Percentiles rank a stretch among this genome's conserved stretches.
phyloP scores from a whole-genome alignment of 2,888 invertebrate species.

The Clostera curtula region DNA sequence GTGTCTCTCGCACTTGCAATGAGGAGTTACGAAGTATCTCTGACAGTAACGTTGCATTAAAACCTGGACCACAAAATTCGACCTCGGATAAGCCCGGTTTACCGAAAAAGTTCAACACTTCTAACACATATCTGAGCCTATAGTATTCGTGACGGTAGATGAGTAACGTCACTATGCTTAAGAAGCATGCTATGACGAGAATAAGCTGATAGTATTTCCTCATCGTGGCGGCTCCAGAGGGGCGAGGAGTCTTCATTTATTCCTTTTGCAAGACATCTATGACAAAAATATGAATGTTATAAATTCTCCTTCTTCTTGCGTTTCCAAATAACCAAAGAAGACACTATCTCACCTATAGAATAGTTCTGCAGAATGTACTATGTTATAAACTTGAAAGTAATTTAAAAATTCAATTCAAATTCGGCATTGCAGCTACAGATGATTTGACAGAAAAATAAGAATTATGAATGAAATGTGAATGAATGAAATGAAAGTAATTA shows the following conservation, averaged over 20 bases:
- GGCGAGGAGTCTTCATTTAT: conserved; percentile 61
- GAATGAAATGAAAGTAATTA: too few relatives aligned
- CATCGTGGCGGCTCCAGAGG: conserved; percentile 73
- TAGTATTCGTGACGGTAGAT: conserved; percentile 92
- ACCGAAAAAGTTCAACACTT: conserved; percentile 91
- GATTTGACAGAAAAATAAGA: too few relatives aligned
- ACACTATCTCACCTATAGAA: too few relatives aligned
- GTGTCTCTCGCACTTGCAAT: conserved; percentile 76
- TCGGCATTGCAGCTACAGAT: too few relatives aligned
- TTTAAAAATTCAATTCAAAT: too few relatives aligned
- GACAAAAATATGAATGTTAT: conserved; percentile 9
- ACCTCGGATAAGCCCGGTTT: conserved; percentile 75
- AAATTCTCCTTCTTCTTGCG: neutral
- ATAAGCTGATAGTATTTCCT: conserved; percentile 89
- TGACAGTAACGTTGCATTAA: conserved; percentile 67
- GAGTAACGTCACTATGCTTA: conserved; percentile 83
- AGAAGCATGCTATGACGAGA: conserved; percentile 79
- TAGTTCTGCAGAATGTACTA: too few relatives aligned
- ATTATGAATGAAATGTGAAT: too few relatives aligned
- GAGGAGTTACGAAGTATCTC: conserved; percentile 66
- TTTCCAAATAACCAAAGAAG: too few relatives aligned
- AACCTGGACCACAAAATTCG: conserved; percentile 69
- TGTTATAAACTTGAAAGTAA: too few relatives aligned
- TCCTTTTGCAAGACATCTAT: conserved; percentile 28
- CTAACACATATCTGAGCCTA: conserved; percentile 85